These are phyloP conservation scores for Labia minor DNA, from an alignment of 2,888 invertebrate genomes.

Conservation along the genomic window DNA sequence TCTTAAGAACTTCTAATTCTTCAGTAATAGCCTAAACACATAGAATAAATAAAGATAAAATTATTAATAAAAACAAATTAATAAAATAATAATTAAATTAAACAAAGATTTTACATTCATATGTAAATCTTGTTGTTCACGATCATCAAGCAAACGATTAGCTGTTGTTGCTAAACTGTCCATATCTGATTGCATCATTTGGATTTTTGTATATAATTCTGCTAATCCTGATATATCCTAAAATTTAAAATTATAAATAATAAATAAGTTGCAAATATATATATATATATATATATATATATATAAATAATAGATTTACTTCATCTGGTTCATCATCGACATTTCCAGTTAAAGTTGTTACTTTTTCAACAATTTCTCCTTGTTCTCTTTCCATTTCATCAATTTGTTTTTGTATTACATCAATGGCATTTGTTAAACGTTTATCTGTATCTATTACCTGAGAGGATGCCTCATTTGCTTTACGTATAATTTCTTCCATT, in stretches of 20 bases:
- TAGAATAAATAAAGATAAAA: not conserved
- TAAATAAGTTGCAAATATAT: not conserved
- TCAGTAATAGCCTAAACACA: slow-evolving; percentile 45
- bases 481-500: slow-evolving; percentile 8
- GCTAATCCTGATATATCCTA: slow-evolving; percentile 28
- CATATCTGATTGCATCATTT: slow-evolving; percentile 37
- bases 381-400: slow-evolving; percentile 39
- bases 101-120: slow-evolving; percentile 40
- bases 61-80: not conserved
- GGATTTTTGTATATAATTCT: slow-evolving; percentile 36
- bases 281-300: too few species aligned
- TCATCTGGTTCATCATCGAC: slow-evolving; percentile 27
- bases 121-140: slow-evolving; percentile 43
- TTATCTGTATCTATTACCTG: slow-evolving; percentile 33
- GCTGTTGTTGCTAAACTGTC: slow-evolving; percentile 35
- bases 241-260: not conserved
- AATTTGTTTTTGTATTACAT: slow-evolving; percentile 42
- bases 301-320: slow-evolving; percentile 5
- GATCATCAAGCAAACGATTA: slow-evolving; percentile 43
- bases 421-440: slow-evolving; percentile 37
- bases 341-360: slow-evolving; percentile 27
- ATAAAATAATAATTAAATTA: not conserved
- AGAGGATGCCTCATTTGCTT: not conserved
- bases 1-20: slow-evolving; percentile 54
- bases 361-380: slow-evolving; percentile 32